These are phyloP conservation scores for Cetonia aurata DNA, from an alignment of 2,888 invertebrate species.

Conservation along the genomic window DNA sequence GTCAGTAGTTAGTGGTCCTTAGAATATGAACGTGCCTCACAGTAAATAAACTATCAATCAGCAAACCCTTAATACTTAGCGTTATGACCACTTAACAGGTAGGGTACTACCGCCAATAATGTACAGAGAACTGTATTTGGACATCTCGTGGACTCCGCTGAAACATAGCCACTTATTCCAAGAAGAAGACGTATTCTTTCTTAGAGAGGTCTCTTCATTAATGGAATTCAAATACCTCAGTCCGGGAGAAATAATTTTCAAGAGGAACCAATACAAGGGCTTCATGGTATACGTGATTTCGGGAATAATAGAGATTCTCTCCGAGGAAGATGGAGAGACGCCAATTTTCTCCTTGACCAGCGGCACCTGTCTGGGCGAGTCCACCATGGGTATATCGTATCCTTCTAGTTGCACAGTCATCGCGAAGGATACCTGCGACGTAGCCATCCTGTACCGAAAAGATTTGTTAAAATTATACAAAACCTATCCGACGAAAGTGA, in stretches of 20 bases:
- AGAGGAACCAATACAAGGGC: constrained; percentile 47
- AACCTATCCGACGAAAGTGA: constrained; percentile 47
- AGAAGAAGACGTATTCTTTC: constrained; percentile 46
- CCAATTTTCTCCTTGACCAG: constrained; percentile 54
- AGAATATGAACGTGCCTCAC: no score
- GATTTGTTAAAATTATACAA: constrained; percentile 47
- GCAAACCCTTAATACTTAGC: no score
- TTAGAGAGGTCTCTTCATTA: constrained; percentile 42
- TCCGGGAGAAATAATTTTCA: constrained; percentile 52
- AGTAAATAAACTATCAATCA: no score
- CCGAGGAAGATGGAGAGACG: constrained; percentile 55
- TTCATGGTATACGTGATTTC: constrained; percentile 53
- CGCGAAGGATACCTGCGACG: constrained; percentile 51
- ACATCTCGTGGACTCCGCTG: constrained; percentile 46
- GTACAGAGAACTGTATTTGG: constrained; percentile 47
- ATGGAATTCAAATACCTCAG: constrained; percentile 43
- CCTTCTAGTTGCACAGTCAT: constrained; percentile 52
- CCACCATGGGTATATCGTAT: constrained; percentile 47
- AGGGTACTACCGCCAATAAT: constrained; percentile 45
- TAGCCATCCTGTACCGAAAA: constrained; percentile 48
- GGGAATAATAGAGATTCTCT: constrained; percentile 54
- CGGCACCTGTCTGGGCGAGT: constrained; percentile 54
- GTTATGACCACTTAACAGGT: not conserved
- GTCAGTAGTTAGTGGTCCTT: no score
- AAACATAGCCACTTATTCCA: constrained; percentile 51